These are phyloP conservation scores for Drosophila paranaensis DNA, from an alignment of 2,888 invertebrate species.

Conservation along the genomic window DNA sequence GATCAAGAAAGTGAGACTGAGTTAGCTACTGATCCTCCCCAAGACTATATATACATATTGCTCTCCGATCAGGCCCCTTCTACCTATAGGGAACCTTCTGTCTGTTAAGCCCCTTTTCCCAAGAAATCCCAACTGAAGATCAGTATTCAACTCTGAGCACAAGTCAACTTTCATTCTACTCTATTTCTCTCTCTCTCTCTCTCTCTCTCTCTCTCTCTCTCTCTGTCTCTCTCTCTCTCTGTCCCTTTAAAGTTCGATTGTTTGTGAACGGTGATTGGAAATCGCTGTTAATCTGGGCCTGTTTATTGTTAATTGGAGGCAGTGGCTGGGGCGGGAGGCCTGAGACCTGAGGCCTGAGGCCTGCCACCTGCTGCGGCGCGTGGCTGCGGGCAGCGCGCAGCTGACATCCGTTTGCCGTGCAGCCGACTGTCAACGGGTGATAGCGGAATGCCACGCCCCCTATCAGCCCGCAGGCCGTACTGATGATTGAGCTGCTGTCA, in stretches of 20 bases:
- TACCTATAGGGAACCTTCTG: not conserved
- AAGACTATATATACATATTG: not conserved
- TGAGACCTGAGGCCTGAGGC: slow-evolving; percentile 17
- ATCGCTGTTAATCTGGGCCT: slow-evolving; percentile 21
- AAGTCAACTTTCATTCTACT: not conserved
- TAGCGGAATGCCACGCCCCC: slow-evolving; percentile 2
- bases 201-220: too few species aligned
- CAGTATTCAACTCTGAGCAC: not conserved
- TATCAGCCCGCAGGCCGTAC: slow-evolving; percentile 17
- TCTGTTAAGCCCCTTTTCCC: not conserved
- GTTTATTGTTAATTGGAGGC: slow-evolving; percentile 5
- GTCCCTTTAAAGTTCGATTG: not conserved
- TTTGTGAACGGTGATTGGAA: slow-evolving; percentile 1
- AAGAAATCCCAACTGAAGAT: not conserved
- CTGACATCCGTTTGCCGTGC: slow-evolving; percentile 33
- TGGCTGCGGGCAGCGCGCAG: slow-evolving; percentile 14
- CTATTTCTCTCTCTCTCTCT: too few species aligned
- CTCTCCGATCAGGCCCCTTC: not conserved
- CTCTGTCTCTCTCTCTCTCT: too few species aligned
- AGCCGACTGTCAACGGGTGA: slow-evolving; percentile 14
- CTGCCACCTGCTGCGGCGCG: slow-evolving; percentile 17
- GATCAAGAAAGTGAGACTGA: not conserved
- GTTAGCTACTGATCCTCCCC: not conserved
- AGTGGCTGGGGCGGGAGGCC: slow-evolving; percentile 8
- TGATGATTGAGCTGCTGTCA: slow-evolving; percentile 55